phyloP scores from a whole-genome alignment of 2,888 invertebrate genomes.

The Nineta flava region DNA sequence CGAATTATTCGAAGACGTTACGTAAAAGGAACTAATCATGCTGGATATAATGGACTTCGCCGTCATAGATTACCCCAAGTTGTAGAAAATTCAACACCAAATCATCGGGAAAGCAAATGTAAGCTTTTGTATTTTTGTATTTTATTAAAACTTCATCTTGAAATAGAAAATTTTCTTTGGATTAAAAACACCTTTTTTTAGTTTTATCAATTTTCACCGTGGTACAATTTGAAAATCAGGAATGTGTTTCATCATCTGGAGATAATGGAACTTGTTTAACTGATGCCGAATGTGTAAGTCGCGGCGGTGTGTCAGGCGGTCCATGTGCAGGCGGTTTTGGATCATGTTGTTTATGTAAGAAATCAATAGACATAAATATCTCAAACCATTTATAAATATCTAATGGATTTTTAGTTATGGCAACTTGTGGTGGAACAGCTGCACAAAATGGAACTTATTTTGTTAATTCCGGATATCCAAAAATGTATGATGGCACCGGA shows the following conservation, averaged over 20 bases:
- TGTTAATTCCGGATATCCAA: conserved; percentile 68
- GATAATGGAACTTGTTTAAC: conserved; percentile 72
- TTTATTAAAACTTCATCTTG: too few relatives aligned
- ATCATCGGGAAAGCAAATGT: too few relatives aligned
- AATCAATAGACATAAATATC: not conserved
- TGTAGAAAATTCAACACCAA: too few relatives aligned
- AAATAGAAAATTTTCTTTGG: too few relatives aligned
- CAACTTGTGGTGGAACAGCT: conserved; percentile 61
- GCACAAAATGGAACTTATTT: conserved; percentile 75
- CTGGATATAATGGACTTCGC: too few relatives aligned
- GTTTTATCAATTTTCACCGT: conserved; percentile 69
- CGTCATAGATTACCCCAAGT: too few relatives aligned
- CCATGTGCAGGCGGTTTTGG: conserved; percentile 67
- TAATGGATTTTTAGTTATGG: conserved; percentile 41
- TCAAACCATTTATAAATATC: not conserved
- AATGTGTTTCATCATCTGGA: conserved; percentile 56
- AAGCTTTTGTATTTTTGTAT: too few relatives aligned
- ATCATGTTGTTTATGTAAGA: conserved; percentile 60
- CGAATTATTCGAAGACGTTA: too few relatives aligned
- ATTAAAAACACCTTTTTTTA: conserved; percentile 23
- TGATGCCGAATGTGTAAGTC: conserved; percentile 47
- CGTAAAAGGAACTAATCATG: too few relatives aligned
- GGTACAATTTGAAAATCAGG: conserved; percentile 61
- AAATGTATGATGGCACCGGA: conserved; percentile 57
- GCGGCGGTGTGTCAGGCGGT: conserved; percentile 60